phyloP scores from a whole-genome alignment of 2,113 vertebrate genomes.

The Mesoclemmys tuberculata region DNA sequence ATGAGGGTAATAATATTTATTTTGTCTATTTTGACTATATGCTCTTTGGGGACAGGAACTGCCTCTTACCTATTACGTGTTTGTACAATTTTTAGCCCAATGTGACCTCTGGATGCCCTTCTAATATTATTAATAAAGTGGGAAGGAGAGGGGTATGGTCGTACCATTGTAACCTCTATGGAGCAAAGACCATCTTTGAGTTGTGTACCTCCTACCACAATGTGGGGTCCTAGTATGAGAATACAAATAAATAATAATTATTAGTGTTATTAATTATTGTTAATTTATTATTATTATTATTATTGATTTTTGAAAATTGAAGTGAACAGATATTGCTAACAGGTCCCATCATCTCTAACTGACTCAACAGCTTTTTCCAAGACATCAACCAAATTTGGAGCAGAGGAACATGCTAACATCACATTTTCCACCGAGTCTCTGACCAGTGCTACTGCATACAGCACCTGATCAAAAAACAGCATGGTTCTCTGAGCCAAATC shows the following conservation, averaged over 20 bases:
- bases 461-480: not conserved
- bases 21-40: not conserved
- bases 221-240: not conserved
- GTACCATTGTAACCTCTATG: not conserved
- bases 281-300: too few relatives aligned
- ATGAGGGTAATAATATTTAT: not conserved
- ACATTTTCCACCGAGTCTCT: not conserved
- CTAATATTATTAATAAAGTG: not conserved
- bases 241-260: not conserved
- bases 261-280: too few relatives aligned
- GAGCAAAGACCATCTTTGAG: not conserved
- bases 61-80: not conserved
- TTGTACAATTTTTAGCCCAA: not conserved
- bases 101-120: not conserved
- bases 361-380: not conserved
- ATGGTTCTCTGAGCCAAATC: not conserved
- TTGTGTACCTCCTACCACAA: not conserved
- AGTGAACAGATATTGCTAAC: not conserved
- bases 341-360: not conserved
- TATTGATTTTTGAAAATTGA: rapidly evolving
- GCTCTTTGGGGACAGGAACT: not conserved
- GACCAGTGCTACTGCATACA: not conserved
- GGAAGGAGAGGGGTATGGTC: not conserved
- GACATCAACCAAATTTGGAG: not conserved
- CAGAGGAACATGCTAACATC: not conserved